Conservation (phyloP, 2,797 vertebrate genomes). For the Spatula clypeata region DNA sequence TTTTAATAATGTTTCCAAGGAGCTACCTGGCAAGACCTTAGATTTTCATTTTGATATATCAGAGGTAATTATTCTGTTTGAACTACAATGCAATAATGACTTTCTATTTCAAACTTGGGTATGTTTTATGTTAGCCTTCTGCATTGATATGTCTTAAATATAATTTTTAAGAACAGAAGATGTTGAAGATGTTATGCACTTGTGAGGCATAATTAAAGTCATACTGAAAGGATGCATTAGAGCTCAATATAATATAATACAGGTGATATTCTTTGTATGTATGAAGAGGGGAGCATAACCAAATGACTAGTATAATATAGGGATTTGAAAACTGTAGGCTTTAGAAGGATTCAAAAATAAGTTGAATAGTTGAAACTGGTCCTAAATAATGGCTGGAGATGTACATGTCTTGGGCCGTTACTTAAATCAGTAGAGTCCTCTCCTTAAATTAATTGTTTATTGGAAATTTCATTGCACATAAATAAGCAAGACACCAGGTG, state of each 20-base stretch:
- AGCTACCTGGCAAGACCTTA: conserved; percentile 97
- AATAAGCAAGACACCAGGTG: neutral
- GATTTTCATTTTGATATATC: conserved; percentile 99
- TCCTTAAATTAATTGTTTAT: neutral
- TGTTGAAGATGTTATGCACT: neutral
- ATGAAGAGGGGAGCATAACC: neutral
- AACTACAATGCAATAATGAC: neutral
- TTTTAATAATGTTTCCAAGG: conserved; percentile 98
- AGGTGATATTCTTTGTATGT: neutral
- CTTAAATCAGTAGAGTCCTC: neutral
- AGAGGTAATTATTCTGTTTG: conserved; percentile 87
- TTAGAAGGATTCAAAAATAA: neutral
- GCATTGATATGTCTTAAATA: neutral
- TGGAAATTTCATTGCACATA: neutral
- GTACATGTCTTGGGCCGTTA: neutral
- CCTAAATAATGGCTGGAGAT: neutral
- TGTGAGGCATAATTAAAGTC: neutral
- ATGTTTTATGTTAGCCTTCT: neutral
- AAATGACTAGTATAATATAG: neutral
- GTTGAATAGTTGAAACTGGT: neutral
- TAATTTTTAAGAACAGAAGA: neutral
- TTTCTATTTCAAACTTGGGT: neutral
- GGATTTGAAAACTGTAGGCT: neutral
- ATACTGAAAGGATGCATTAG: neutral
- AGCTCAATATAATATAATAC: neutral